Base-by-base conservation (phyloP, 1,140 invertebrate species). In the Microvelia longipes region DNA sequence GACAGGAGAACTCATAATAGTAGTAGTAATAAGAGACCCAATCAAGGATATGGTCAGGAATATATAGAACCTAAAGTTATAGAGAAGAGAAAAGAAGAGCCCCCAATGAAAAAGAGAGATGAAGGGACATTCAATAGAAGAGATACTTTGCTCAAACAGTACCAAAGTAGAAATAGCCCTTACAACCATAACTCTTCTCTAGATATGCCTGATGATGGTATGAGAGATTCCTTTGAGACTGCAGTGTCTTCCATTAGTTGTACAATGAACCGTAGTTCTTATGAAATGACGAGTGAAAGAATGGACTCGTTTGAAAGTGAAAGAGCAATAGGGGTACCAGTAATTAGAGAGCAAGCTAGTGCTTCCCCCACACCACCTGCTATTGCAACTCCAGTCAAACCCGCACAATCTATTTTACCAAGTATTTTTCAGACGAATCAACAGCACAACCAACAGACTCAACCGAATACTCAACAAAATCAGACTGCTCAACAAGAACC, bases 221-320 rank as follows among this genome's bases (percentile, higher is more conserved):
- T 83, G 29, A 82, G 83, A 70, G 82, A 86, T 66, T 85, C 84
- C 1, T 85, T 85, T 73, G 84, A 85, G 70, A 85, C 84, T 24
- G 83, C 81, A 5, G 78, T 83, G n/a, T 85, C 81, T 71, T 85
- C 83, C 1, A 77, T 82, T 1, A 78, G 76, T 62, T 82, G 80
- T 73, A 14, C 72, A 70, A 2, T 60, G 70, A 71, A 67, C 74
- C 69, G 63, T 70, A 64, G 68, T 73, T 27, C 69, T 71, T 28
- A 74, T 29, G 72, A 72, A 66, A 74, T 73, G 50, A 71, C 73
- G 35, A n/a, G 73, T 67, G 24, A 71, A 71, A 2, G 68, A 71
- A 70, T 74, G 69, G 28, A 75, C 69, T 71, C 72, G 69, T 24
- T 27, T 2, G 69, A 72, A 0, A 70, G 69, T 27, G 66, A 65